Percentiles rank a stretch among this genome's conserved stretches.
Conservation (phyloP, 2,113 vertebrate genomes). For the Xyrauchen texanus region DNA sequence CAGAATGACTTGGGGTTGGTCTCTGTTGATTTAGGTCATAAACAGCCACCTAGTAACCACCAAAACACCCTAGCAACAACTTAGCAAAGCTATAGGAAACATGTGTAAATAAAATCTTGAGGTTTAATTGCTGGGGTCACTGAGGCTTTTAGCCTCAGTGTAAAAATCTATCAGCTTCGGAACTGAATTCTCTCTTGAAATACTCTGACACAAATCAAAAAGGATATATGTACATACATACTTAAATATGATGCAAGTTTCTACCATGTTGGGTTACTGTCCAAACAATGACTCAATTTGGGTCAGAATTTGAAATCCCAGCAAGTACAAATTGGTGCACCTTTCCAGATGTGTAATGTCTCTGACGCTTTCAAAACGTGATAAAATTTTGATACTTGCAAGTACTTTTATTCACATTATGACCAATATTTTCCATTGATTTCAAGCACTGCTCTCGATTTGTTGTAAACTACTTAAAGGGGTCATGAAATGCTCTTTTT, state of each 20-base stretch:
- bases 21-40: no score
- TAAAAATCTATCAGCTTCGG: no score
- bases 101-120: no score
- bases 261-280: neutral
- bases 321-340: neutral
- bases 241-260: neutral
- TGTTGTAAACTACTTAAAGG: no score
- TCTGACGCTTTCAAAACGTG: neutral
- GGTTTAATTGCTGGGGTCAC: no score
- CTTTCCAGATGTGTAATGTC: neutral
- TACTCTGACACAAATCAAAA: neutral
- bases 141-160: no score
- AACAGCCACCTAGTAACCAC: no score
- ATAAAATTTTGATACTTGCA: neutral
- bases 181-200: neutral
- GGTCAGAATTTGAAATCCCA: neutral
- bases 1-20: no score
- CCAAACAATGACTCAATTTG: constrained; percentile 5
- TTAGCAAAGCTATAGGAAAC: no score
- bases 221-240: constrained; percentile 1
- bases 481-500: no score
- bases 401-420: neutral
- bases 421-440: neutral
- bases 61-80: no score
- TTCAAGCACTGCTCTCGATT: neutral